Conservation (phyloP, 2,888 invertebrate species). For the Caenorhabditis imperialis region DNA sequence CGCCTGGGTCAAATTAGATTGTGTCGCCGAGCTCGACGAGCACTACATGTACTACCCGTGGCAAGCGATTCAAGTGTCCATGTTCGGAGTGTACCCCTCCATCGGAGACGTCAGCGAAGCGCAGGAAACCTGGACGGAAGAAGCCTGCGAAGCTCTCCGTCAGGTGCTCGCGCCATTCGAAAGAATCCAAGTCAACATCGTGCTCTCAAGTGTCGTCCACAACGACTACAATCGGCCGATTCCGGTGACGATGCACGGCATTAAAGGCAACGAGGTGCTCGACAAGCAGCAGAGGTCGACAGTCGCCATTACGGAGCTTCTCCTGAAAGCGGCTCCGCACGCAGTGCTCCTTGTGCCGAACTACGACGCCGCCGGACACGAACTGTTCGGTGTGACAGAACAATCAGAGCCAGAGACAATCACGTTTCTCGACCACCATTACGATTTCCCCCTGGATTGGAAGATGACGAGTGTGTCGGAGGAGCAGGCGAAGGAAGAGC, state of each 20-base stretch:
- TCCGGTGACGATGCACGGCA: constrained; percentile 22
- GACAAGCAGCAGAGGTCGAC: not conserved
- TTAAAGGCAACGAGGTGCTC: not conserved
- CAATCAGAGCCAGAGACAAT: not conserved
- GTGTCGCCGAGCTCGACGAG: constrained; percentile 35
- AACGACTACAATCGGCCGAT: constrained; percentile 43
- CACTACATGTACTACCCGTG: constrained; percentile 56
- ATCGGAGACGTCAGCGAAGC: not conserved
- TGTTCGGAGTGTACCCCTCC: constrained; percentile 37
- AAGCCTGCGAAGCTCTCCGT: constrained; percentile 25
- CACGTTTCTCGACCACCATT: constrained; percentile 19
- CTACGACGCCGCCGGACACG: constrained; percentile 28
- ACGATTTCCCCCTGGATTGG: constrained; percentile 23
- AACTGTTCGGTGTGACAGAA: constrained; percentile 14
- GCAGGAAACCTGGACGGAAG: constrained; percentile 12
- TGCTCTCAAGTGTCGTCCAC: constrained; percentile 27
- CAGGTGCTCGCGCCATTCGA: constrained; percentile 20
- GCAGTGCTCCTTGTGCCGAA: constrained; percentile 3
- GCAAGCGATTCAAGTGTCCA: constrained; percentile 60
- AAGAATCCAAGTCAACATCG: constrained; percentile 20
- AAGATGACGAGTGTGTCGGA: constrained; percentile 1
- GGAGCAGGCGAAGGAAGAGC: constrained; percentile 3
- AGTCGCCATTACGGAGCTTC: not conserved
- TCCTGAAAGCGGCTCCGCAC: not conserved
- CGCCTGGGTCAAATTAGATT: constrained; percentile 36